These are phyloP conservation scores for Drosophila bocki DNA, from an alignment of 1,140 invertebrate genomes.

Conservation along the genomic window DNA sequence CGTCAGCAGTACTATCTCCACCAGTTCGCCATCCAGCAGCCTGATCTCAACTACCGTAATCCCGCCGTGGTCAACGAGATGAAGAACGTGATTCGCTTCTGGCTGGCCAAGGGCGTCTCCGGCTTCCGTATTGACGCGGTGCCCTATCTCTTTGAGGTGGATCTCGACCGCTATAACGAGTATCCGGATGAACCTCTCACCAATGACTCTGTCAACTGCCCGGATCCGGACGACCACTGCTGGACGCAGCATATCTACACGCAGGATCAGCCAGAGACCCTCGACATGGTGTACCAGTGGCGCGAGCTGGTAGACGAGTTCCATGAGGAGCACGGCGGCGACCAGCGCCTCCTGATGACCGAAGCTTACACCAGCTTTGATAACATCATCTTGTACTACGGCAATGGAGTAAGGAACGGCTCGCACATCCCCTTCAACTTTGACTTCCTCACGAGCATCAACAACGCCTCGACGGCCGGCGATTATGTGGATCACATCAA, in stretches of 20 bases:
- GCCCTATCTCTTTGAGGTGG: slow-evolving; percentile 87
- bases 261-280: slow-evolving; percentile 87
- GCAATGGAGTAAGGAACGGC: slow-evolving; percentile 86
- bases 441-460: slow-evolving; percentile 86
- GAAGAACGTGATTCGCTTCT: slow-evolving; percentile 88
- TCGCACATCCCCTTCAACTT: slow-evolving; percentile 89
- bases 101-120: slow-evolving; percentile 90
- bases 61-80: slow-evolving; percentile 86
- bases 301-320: slow-evolving; percentile 87
- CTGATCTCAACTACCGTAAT: slow-evolving; percentile 90
- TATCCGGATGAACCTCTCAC: slow-evolving; percentile 88
- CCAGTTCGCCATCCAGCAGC: slow-evolving; percentile 88
- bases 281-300: slow-evolving; percentile 88
- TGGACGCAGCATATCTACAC: slow-evolving; percentile 88
- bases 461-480: slow-evolving; percentile 86
- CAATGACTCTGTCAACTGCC: slow-evolving; percentile 59
- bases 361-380: slow-evolving; percentile 88
- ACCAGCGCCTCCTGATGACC: slow-evolving; percentile 87
- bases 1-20: slow-evolving; percentile 88
- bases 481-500: slow-evolving; percentile 86
- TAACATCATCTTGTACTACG: slow-evolving; percentile 88
- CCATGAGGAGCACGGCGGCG: slow-evolving; percentile 85
- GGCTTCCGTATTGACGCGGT: slow-evolving; percentile 90
- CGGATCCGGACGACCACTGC: slow-evolving; percentile 86
- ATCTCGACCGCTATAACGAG: slow-evolving; percentile 85